phyloP scores from a whole-genome alignment of 2,888 invertebrate genomes.

The Drosophila robusta region DNA sequence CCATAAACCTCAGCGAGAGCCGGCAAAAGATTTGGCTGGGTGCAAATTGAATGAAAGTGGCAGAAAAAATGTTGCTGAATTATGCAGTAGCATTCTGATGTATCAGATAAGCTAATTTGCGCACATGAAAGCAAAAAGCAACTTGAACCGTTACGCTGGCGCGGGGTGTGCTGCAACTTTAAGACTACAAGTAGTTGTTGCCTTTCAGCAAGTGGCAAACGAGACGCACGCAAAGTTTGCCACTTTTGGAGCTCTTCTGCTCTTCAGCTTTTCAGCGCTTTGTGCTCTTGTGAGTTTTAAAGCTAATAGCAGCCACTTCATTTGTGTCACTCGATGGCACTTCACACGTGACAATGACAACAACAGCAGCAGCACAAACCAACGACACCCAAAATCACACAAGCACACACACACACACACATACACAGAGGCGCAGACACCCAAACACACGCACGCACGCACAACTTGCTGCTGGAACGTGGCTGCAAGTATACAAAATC shows the following conservation, averaged over 20 bases:
- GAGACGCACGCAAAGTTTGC: constrained; percentile 54
- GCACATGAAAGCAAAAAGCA: constrained; percentile 63
- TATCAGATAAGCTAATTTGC: constrained; percentile 80
- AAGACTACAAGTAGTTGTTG: constrained; percentile 53
- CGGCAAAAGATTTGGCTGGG: constrained; percentile 63
- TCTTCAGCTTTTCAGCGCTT: constrained; percentile 11
- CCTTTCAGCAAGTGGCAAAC: constrained; percentile 41
- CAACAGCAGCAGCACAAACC: constrained; percentile 37
- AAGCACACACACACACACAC: constrained; percentile 22
- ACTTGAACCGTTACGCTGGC: constrained; percentile 12
- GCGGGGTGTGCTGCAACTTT: constrained; percentile 31
- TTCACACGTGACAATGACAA: constrained; percentile 79
- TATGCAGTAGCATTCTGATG: constrained; percentile 78
- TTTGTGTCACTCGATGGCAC: constrained; percentile 77
- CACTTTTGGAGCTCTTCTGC: constrained; percentile 44
- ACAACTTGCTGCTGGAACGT: constrained; percentile 16
- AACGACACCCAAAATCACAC: constrained; percentile 41
- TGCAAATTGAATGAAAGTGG: constrained; percentile 82
- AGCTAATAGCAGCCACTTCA: constrained; percentile 79
- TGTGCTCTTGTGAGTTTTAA: constrained; percentile 63
- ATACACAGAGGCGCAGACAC: constrained; percentile 3
- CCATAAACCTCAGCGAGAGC: constrained; percentile 41
- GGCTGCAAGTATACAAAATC: constrained; percentile 68
- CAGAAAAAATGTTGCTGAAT: constrained; percentile 79
- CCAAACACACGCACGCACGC: constrained; percentile 11